Percentiles rank a stretch among this genome's conserved stretches.
Conservation (phyloP, 2,797 vertebrate species). For the Gobionotothen gibberifrons region DNA sequence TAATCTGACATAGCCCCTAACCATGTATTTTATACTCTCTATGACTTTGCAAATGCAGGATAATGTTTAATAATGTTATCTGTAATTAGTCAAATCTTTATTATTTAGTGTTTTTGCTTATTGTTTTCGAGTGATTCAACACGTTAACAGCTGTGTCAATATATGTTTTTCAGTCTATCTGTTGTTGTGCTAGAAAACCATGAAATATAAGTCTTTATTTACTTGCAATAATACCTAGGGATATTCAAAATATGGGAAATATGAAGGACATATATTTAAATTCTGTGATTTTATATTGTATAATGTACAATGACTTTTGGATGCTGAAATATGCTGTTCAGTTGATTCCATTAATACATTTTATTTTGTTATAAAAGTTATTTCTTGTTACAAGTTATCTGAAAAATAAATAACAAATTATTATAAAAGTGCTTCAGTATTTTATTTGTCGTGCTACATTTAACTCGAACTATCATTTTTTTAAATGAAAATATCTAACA, state of each 20-base stretch:
- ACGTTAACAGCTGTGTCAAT: not conserved
- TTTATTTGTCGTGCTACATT: not conserved
- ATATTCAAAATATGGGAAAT: not conserved
- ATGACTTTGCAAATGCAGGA: not conserved
- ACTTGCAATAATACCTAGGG: not conserved
- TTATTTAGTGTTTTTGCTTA: not conserved
- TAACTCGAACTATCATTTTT: not conserved
- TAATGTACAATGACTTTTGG: not conserved
- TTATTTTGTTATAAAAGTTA: not conserved
- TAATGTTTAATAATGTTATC: too few relatives aligned
- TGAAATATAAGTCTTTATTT: too few relatives aligned
- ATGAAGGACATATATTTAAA: not conserved
- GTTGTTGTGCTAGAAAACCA: too few relatives aligned
- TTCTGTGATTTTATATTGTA: not conserved
- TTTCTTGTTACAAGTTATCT: too few relatives aligned
- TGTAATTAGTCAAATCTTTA: too few relatives aligned
- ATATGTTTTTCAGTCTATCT: not conserved
- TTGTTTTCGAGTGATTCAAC: not conserved
- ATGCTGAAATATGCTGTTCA: too few relatives aligned
- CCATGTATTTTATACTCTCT: not conserved
- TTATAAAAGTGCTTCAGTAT: not conserved
- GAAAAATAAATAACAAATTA: not conserved
- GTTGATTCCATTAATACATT: not conserved
- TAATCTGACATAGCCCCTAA: not conserved
- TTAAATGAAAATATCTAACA: too few relatives aligned